These are phyloP conservation scores for Tuta absoluta DNA, from an alignment of 2,888 invertebrate species.

Conservation along the genomic window DNA sequence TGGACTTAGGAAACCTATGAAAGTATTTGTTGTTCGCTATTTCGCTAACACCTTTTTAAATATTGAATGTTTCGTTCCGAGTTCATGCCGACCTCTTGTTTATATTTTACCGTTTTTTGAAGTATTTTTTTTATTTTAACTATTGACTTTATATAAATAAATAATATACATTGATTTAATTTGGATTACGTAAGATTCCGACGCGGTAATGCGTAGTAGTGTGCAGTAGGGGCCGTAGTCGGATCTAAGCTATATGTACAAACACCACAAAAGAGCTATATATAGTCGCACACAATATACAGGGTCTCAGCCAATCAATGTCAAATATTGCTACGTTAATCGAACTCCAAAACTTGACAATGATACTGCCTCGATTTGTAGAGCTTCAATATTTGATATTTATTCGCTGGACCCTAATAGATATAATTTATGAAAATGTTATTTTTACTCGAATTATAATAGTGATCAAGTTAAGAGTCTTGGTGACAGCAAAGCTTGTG, in stretches of 20 bases:
- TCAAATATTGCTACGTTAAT: neutral
- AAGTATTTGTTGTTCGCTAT: neutral
- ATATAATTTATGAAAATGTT: conserved; percentile 37
- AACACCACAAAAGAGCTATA: conserved; percentile 34
- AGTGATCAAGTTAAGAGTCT: conserved; percentile 11
- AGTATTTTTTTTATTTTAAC: conserved; percentile 5
- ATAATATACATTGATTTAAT: conserved; percentile 2
- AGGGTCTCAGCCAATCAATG: neutral
- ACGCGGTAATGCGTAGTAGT: conserved; percentile 13
- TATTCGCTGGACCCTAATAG: conserved; percentile 17
- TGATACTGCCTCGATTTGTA: neutral
- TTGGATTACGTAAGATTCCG: neutral
- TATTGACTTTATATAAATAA: conserved; percentile 6
- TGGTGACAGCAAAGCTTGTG: conserved; percentile 23
- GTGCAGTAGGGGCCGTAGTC: conserved; percentile 8
- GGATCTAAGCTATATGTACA: conserved; percentile 33
- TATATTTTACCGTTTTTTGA: conserved; percentile 18
- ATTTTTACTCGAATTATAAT: conserved; percentile 39
- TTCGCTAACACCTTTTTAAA: neutral
- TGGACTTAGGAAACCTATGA: too few relatives aligned
- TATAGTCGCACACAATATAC: conserved; percentile 30
- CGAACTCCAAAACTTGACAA: neutral
- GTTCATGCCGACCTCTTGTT: conserved; percentile 18
- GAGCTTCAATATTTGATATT: neutral
- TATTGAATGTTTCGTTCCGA: conserved; percentile 5